Conservation (phyloP, 1,140 invertebrate genomes). For the Zaprionus gabonicus region DNA sequence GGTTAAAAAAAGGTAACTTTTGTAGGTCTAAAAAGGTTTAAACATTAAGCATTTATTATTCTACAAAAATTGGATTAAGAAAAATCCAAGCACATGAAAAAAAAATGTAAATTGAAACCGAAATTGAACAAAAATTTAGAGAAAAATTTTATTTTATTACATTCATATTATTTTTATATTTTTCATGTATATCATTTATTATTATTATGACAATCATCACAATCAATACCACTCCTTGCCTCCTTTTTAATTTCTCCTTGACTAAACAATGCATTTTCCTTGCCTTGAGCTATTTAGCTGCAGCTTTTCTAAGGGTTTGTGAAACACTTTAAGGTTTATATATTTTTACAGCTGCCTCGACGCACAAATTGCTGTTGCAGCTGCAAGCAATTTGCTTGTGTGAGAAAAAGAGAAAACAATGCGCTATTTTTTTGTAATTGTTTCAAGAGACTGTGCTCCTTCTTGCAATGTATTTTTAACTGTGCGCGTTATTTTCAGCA, state of each 20-base stretch:
- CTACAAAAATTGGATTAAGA: too few relatives aligned
- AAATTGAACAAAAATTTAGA: too few relatives aligned
- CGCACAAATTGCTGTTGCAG: constrained; percentile 41
- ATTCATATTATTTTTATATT: not conserved
- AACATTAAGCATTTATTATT: too few relatives aligned
- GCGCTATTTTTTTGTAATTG: constrained; percentile 37
- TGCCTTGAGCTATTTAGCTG: not conserved
- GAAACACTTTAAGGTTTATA: not conserved
- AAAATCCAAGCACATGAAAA: too few relatives aligned
- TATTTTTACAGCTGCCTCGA: constrained; percentile 63
- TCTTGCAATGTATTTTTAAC: constrained; percentile 72
- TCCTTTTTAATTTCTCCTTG: not conserved
- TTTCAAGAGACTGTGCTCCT: constrained; percentile 45
- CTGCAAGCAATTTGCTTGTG: constrained; percentile 29
- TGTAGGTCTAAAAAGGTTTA: too few relatives aligned
- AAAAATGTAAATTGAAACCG: too few relatives aligned
- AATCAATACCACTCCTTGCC: not conserved
- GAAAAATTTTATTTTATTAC: not conserved
- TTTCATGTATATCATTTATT: too few relatives aligned
- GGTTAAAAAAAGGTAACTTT: too few relatives aligned
- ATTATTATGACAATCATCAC: too few relatives aligned
- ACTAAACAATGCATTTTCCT: not conserved
- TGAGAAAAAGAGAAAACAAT: constrained; percentile 18
- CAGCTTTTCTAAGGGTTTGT: not conserved
- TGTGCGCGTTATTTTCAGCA: constrained; percentile 10